Evolutionary conservation across 2,113 vertebrate genomes (phyloP).

Genomic region (Apteryx owenii): DNA sequence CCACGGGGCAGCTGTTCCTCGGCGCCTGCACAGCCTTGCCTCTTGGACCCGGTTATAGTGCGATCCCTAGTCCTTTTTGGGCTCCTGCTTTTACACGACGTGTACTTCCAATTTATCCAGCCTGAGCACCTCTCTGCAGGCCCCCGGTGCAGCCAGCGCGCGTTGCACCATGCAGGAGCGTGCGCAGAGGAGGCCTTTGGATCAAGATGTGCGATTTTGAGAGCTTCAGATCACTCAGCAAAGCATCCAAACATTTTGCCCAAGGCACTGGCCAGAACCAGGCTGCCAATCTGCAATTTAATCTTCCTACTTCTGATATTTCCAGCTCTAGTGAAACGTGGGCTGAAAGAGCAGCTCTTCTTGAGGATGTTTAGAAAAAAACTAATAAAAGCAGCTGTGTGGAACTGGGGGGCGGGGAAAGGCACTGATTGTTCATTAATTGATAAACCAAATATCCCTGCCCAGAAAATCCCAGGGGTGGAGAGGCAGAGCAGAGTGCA

Average conservation of each 20-base stretch:
- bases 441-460: not conserved
- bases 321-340: rapidly evolving
- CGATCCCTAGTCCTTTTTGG: not conserved
- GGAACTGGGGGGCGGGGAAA: not conserved
- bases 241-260: not conserved
- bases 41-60: too few species aligned
- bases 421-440: not conserved
- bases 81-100: not conserved
- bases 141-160: not conserved
- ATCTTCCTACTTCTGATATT: rapidly evolving
- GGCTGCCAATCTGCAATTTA: not conserved
- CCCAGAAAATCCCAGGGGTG: not conserved
- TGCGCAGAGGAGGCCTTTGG: not conserved
- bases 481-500: too few species aligned
- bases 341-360: rapidly evolving
- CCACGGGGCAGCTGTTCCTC: too few species aligned
- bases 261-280: not conserved
- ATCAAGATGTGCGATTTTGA: not conserved
- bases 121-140: too few species aligned
- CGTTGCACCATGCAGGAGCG: too few species aligned
- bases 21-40: too few species aligned
- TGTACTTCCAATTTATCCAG: too few species aligned
- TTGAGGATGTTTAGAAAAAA: not conserved
- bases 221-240: not conserved
- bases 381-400: rapidly evolving